Base-by-base conservation (phyloP, 2,113 vertebrate genomes). In the Cryptotis parvus region DNA sequence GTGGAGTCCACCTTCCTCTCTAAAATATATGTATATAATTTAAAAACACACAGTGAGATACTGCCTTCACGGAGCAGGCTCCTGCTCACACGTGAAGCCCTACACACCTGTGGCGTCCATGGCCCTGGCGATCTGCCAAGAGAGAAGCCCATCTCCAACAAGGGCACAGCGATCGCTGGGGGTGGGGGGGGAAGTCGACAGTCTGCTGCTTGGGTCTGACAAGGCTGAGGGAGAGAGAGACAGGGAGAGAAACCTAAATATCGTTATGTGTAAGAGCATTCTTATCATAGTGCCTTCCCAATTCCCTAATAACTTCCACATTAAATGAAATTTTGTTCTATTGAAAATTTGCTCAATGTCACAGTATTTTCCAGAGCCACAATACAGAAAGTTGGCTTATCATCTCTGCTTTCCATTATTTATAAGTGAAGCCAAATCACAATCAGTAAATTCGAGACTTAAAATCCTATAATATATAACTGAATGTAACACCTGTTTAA, bases 121-220 rank as follows among this genome's bases (percentile, higher is more conserved):
- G 49, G 99, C 99, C 97, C 99, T 99, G 87, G 99, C 98, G 96
- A 99, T 99, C 86, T 99, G 99, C 4, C 99, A 97, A 99, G 98
- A 14, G 99, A 99, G 96, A 99, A 99, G 0, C 99, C 99, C 99
- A 99, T 99, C 97, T 99, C 99, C 45, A 99, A 89, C 89, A 99
- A 97, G 0, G 99, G 99, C n/a, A 99, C 99, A 31, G 99, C 99
- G 74, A 99, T 99, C 52, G 99, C 99, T 27, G 99, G 99, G 70
- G 99, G 99, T 31, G 99, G 99, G 7, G 7, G 99, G 99, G 6
- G 99, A 99, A 0, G 99, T 99, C 14, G 99, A 99, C 86, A 99
- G 98, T 26, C 99, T 98, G 96, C 99, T 99, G 97, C 98, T 99
- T 88, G 99, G 99, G 96, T 99, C 99, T 11, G 99, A 99, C 92